Evolutionary conservation across 2,797 vertebrate genomes (phyloP), one percentile per base, ranked within the genome.

Genomic region (Eurystomus glaucurus): DNA sequence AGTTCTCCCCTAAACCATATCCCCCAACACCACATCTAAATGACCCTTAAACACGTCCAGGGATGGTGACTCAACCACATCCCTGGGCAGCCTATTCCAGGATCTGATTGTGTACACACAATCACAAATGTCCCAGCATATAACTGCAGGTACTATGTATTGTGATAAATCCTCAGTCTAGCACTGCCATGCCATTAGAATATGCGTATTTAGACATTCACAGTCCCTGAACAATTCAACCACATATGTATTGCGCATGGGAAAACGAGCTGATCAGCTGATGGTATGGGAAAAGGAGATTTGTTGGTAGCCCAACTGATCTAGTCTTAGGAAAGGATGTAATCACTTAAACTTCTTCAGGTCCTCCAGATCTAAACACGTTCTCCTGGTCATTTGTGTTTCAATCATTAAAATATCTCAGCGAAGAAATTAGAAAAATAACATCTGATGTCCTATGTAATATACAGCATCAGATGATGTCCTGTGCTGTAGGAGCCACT

Each of bases 161-260:
- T 71, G 23, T 91, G 41, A 55, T 35, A 61, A 62, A 78, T 28
- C 43, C 57, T 90, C 28, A 45, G 21, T 41, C 58, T 84, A 71
- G 35, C 23, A 48, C 26, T 79, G 14, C 21, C 0, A 0, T 78
- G 14, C 33, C 64, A 45, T 68, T 12, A 52, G 58, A 85, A n/a
- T 26, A 21, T 9, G 1, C 26, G 11, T 51, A 28, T 54, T 94
- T 71, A 55, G 12, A 71, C 9, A 19, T 46, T 60, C 29, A 61
- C 21, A 35, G 45, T 29, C 18, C 28, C 71, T 68, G 50, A 69
- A 75, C 68, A 58, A 31, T 29, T n/a, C 50, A 74, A 54, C 50
- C 65, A 57, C 15, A 55, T 11, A 66, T 35, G 35, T 46, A 15
- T 50, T 70, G 6, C 31, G 2, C 52, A 35, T 39, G 28, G 45